These are phyloP conservation scores for Drosophila navojoa DNA, from an alignment of 1,140 invertebrate genomes.

Conservation along the genomic window DNA sequence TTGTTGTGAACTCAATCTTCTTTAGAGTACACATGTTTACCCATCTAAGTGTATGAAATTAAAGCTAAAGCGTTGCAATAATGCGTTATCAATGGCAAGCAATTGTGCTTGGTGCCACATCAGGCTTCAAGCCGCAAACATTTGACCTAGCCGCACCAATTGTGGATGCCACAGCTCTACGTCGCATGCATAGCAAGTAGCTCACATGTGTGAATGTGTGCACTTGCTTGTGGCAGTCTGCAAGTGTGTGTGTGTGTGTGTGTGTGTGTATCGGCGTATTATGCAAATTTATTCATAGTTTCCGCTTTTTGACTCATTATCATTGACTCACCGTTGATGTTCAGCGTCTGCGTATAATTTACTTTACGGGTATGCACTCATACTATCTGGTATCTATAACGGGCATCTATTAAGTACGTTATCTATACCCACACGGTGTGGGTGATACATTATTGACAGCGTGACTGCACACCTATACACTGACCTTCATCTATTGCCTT, in stretches of 20 bases:
- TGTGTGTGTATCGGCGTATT: slow-evolving; percentile 14
- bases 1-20: too few species aligned
- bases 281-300: slow-evolving; percentile 72
- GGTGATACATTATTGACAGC: background rate
- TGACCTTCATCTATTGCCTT: background rate
- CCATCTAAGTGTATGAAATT: slow-evolving; percentile 4
- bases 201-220: background rate
- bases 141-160: slow-evolving; percentile 26
- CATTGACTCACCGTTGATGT: slow-evolving; percentile 44
- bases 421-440: background rate
- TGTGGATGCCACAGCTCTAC: slow-evolving; percentile 33
- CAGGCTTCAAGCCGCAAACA: slow-evolving; percentile 9
- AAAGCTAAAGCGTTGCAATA: background rate
- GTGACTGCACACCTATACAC: background rate
- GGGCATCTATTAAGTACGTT: slow-evolving; percentile 26
- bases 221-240: background rate
- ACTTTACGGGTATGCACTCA: background rate
- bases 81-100: slow-evolving; percentile 10
- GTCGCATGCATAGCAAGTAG: slow-evolving; percentile 60
- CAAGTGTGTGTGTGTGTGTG: slow-evolving; percentile 16
- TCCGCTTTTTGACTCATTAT: slow-evolving; percentile 72
- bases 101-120: slow-evolving; percentile 15
- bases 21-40: background rate
- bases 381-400: slow-evolving; percentile 4
- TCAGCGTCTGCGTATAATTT: slow-evolving; percentile 4